Percentiles rank a stretch among this genome's conserved stretches.
phyloP scores from a whole-genome alignment of 2,888 invertebrate species.

The Patella ulyssiponensis region DNA sequence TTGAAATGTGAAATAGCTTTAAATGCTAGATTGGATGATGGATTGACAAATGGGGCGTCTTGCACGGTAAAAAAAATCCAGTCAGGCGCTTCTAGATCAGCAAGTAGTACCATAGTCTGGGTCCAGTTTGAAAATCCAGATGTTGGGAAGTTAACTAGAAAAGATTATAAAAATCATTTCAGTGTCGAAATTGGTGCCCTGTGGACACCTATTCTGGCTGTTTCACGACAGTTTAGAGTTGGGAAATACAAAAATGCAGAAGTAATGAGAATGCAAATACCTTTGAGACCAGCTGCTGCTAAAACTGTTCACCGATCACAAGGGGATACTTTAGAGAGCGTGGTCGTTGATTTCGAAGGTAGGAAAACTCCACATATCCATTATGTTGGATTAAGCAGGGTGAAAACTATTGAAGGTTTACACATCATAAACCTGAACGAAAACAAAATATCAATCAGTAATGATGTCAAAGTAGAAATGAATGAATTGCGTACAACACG shows the following conservation, averaged over 20 bases:
- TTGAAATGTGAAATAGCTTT: no score
- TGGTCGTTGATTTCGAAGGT: no score
- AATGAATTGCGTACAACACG: no score
- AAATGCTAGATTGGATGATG: no score
- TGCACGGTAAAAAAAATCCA: slow-evolving; percentile 20
- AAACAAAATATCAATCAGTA: slow-evolving; percentile 30
- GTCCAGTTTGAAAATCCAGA: background rate
- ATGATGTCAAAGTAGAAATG: no score
- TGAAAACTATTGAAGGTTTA: slow-evolving; percentile 27
- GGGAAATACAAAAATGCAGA: no score
- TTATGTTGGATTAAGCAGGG: background rate
- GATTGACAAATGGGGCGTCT: background rate
- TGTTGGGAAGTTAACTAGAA: slow-evolving; percentile 1
- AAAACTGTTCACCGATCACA: slow-evolving; percentile 19
- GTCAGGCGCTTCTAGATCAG: no score
- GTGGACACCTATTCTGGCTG: no score
- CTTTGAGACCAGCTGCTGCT: background rate
- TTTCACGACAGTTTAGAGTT: no score
- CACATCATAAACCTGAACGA: slow-evolving; percentile 6
- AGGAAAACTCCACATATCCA: no score
- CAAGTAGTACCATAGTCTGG: background rate
- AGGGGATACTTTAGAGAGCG: slow-evolving; percentile 5
- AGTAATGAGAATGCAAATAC: no score
- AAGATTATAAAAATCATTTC: background rate
- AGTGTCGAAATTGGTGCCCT: background rate